These are phyloP conservation scores for Calycopis cecrops DNA, from an alignment of 1,140 invertebrate species.

Conservation along the genomic window DNA sequence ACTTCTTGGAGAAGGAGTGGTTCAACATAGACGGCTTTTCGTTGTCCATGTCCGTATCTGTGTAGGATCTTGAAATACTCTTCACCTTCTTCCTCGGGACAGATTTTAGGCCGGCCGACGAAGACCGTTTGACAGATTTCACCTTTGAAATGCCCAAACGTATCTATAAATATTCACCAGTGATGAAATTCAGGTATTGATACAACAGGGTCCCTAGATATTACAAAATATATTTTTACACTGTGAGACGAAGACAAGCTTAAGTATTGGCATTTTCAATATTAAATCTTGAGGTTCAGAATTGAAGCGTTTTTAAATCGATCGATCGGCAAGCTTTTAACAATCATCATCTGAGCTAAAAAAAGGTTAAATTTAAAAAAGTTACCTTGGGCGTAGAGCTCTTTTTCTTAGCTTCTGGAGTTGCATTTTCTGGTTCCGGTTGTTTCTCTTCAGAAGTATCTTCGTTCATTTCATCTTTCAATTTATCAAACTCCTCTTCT, in stretches of 20 bases:
- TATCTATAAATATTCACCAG: slow-evolving; percentile 58
- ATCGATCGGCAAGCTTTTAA: slow-evolving; percentile 1
- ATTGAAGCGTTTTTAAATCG: no score
- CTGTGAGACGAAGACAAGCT: no score
- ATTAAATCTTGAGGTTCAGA: no score
- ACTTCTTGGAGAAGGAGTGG: slow-evolving; percentile 75
- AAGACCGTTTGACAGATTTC: slow-evolving; percentile 58
- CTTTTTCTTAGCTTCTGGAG: slow-evolving; percentile 55
- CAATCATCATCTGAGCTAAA: background rate
- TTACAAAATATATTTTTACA: no score
- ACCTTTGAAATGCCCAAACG: slow-evolving; percentile 69
- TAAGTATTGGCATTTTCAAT: no score
- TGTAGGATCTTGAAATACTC: slow-evolving; percentile 47
- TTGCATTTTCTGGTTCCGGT: slow-evolving; percentile 39
- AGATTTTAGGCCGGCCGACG: slow-evolving; percentile 45
- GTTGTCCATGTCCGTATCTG: slow-evolving; percentile 43
- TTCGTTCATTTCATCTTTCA: slow-evolving; percentile 78
- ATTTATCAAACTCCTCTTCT: slow-evolving; percentile 83
- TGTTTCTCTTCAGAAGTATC: slow-evolving; percentile 68
- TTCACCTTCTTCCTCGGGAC: slow-evolving; percentile 57
- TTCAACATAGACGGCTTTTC: slow-evolving; percentile 73
- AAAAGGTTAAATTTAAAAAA: background rate
- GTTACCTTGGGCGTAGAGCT: slow-evolving; percentile 63
- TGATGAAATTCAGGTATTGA: background rate
- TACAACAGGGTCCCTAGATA: no score